These are phyloP conservation scores for Diabrotica virgifera DNA, from an alignment of 1,140 invertebrate species.

Conservation along the genomic window DNA sequence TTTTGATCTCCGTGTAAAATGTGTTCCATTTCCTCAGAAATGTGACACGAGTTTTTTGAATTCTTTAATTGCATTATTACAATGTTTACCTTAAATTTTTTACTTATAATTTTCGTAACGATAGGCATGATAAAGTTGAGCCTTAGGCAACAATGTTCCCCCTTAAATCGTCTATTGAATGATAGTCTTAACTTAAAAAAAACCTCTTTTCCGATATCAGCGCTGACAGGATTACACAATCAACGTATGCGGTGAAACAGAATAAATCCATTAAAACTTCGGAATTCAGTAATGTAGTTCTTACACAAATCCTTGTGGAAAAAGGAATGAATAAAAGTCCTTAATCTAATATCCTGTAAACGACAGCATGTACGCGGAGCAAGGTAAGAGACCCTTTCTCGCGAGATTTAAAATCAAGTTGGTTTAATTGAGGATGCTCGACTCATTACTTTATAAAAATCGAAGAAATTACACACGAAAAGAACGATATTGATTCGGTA, in stretches of 20 bases:
- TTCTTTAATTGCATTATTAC: too few species aligned
- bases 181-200: background rate
- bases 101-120: too few species aligned
- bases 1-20: too few species aligned
- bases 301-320: conserved; percentile 17
- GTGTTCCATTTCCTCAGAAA: too few species aligned
- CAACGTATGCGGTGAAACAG: conserved; percentile 8
- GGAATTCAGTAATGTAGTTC: conserved; percentile 16
- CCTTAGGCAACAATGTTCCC: background rate
- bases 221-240: conserved; percentile 4
- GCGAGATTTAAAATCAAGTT: conserved; percentile 26
- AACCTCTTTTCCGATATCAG: background rate
- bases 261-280: conserved; percentile 20
- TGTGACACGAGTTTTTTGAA: too few species aligned
- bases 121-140: background rate
- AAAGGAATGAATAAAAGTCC: conserved; percentile 23
- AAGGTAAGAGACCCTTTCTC: conserved; percentile 20
- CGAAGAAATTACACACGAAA: too few species aligned
- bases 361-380: conserved; percentile 18
- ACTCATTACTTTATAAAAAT: conserved; percentile 21
- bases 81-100: too few species aligned
- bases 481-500: too few species aligned
- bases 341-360: conserved; percentile 26
- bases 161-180: background rate
- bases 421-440: conserved; percentile 32